Evolutionary conservation across 2,888 invertebrate genomes (phyloP).

Genomic region (Ennomos erosarius): DNA sequence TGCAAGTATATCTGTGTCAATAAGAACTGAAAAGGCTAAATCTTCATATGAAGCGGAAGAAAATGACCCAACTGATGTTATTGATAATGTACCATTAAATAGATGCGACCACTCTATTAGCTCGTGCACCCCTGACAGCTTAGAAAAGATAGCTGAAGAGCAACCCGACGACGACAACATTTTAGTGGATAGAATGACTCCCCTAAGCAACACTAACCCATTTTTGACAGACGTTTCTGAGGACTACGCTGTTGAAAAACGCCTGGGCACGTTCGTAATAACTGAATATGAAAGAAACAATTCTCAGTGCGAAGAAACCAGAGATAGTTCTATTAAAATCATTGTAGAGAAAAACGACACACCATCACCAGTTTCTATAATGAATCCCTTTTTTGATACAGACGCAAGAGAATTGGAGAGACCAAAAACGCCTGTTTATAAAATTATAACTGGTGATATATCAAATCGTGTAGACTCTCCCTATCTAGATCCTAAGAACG

Average conservation of each 20-base stretch:
- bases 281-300: conserved; percentile 75
- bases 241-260: conserved; percentile 60
- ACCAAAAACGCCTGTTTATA: conserved; percentile 75
- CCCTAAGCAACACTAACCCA: conserved; percentile 61
- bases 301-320: conserved; percentile 68
- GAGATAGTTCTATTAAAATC: conserved; percentile 59
- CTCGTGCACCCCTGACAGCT: conserved; percentile 46
- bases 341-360: conserved; percentile 52
- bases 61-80: conserved; percentile 18
- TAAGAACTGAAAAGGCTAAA: conserved; percentile 63
- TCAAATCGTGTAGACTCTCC: conserved; percentile 58
- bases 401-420: conserved; percentile 55
- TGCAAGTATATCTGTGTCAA: conserved; percentile 70
- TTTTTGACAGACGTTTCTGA: conserved; percentile 62
- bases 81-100: conserved; percentile 28
- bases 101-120: conserved; percentile 34
- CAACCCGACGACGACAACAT: conserved; percentile 53
- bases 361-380: conserved; percentile 45
- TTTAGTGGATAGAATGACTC: conserved; percentile 52
- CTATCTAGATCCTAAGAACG: conserved; percentile 55
- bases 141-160: conserved; percentile 51
- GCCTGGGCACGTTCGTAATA: conserved; percentile 63
- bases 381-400: conserved; percentile 62
- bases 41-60: conserved; percentile 35
- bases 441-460: conserved; percentile 68